Evolutionary conservation across 2,797 vertebrate species (phyloP).

Genomic region (Phoebastria nigripes): DNA sequence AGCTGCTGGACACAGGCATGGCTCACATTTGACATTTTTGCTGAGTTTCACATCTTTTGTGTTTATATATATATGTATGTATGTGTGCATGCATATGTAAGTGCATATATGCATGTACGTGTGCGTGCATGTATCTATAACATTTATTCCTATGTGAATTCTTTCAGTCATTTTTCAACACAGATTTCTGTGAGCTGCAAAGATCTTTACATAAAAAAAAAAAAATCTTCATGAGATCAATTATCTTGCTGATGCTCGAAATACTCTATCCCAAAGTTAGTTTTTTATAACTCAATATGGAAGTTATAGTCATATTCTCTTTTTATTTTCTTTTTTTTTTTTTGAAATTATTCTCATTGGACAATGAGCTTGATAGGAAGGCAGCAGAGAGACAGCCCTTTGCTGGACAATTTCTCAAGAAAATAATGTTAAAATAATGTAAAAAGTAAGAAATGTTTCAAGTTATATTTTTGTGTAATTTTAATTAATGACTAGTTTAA

Average conservation of each 20-base stretch:
- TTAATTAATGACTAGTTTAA: neutral
- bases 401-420: neutral
- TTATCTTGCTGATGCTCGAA: neutral
- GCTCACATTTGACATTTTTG: neutral
- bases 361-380: neutral
- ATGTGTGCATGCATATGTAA: neutral
- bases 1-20: neutral
- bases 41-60: neutral
- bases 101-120: neutral
- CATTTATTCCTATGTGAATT: neutral
- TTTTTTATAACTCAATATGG: neutral
- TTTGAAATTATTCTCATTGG: neutral
- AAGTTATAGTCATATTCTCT: neutral
- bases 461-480: neutral
- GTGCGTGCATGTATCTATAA: neutral
- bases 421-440: neutral
- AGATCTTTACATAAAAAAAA: neutral
- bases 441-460: neutral
- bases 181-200: neutral
- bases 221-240: neutral
- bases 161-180: neutral
- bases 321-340: too few relatives aligned
- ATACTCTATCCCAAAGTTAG: neutral
- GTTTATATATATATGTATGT: neutral
- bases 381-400: neutral